Base-by-base conservation (phyloP, 2,797 vertebrate species). In the Allobates femoralis region DNA sequence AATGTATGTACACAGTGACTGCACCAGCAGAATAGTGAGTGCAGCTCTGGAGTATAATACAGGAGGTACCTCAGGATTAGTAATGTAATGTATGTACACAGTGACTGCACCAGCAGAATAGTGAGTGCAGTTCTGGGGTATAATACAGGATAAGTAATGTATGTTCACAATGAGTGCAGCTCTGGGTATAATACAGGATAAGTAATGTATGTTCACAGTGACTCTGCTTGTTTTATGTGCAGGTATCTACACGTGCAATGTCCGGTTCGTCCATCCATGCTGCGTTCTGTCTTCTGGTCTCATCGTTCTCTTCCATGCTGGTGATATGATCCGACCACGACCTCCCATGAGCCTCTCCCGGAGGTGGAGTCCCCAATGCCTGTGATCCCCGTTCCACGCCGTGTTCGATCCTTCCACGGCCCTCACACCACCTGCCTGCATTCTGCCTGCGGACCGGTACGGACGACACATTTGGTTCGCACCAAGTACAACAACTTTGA, bases 401-500 rank as follows among this genome's bases (percentile, higher is more conserved):
- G 97, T 93, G 98, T 96, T 94, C 98, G 98, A 90, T 99, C 98
- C 86, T 99, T 99, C 95, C 98, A 99, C 89, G 97, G 98, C 91
- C 98, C 98, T 89, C 97, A 99, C 94, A 97, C 96, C 81, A 98
- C 96, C 89, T 99, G 98, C 95, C 96, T 99, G 95, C 98, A 99
- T 90, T 98, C 98, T 0, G 97, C 98, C 92, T 99, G 97, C 0
- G 98, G 97, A 89, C 96, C 98, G 0, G 94, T 96, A 0, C 94
- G 97, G 78, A 91, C 95, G 41, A 92, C 96, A 12, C 97, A 97
- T 92, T 93, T 97, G 85, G 97, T 97, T 89, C 97, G 96, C 90
- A 97, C 97, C 92, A 99, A 97, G 92, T 99, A 98, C 96, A 97
- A 97, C 93, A 99, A 98, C 91, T 99, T 99, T 71, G 98, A 99